Evolutionary conservation across 64 coral and sea anemone species (phyloP), one percentile per base, ranked within the genome.

Genomic region (Stylophora pistillata): DNA sequence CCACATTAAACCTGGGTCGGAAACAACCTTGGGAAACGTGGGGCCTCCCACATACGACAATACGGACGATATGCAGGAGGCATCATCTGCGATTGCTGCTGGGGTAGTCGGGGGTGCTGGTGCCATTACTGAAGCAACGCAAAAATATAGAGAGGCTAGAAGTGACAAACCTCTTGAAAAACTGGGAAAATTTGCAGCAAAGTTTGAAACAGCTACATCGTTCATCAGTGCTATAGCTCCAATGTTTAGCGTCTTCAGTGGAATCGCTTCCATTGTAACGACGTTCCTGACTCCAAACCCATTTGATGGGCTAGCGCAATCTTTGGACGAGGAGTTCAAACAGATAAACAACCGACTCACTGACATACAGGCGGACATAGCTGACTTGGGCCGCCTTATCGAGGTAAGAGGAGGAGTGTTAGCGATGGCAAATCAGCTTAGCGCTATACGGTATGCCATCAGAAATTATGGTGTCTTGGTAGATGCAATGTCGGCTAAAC

Each of bases 231-330:
- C 17, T 78, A 58, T 80, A 27, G 30, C 15, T 66, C 88, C 88
- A 1, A 34, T 89, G 13, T 81, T 89, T 47, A 71, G 88, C 74
- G 20, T 89, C 0, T 78, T 81, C 28, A 71, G 88, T 32, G 88
- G 88, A 66, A 55, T 89, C 15, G 61, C 88, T 30, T 4, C 88
- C 59, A 89, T 89, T 80, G 58, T 55, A 16, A 89, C 88, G 25
- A 89, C 88, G 1, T 89, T 89, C 54, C 76, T 89, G 75, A 89
- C 88, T 71, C 88, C 88, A 80, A 89, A 89, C 62, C 88, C 88
- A 20, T 89, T 89, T 89, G 88, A 89, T 80, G 88, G 52, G 61
- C 59, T 89, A 2, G 77, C 88, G 18, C 72, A 89, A 21, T 89
- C 80, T 72, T 81, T 89, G 75, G 88, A 89, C 62, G 37, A 81